Base-by-base conservation (phyloP, 2,113 vertebrate species). In the Hippolais icterina region DNA sequence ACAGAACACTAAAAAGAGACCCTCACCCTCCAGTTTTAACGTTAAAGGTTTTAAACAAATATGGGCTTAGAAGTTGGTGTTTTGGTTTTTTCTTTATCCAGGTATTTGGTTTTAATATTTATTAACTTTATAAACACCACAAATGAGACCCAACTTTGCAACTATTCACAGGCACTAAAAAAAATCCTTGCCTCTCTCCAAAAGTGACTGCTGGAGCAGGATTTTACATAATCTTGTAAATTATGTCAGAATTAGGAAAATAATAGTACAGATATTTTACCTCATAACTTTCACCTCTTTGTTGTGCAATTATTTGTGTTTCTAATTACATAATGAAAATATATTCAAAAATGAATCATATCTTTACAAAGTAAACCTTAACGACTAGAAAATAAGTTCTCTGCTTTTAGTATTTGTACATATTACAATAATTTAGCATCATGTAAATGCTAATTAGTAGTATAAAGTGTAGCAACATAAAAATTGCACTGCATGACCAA, bases 61-160 rank as follows among this genome's bases (percentile, higher is more conserved):
- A 49, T 0, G 1, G 11, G 2, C 71, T 87, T 54, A 65, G n/a
- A 57, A 66, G 17, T 1, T 31, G n/a, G 25, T 47, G 24, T 20
- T 78, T 79, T 39, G 15, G 0, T 35, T 49, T 59, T 66, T 68
- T 41, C 49, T 68, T 84, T 33, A 56, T 91, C 28, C 21, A 57
- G 6, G 11, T 49, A 28, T 89, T 83, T 71, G 39, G 29, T 59
- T 83, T 49, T 77, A 83, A 46, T 68, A 76, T 52, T 56, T 77
- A 39, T 42, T 66, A 35, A 75, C 24, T 42, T 80, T 56, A 72
- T 28, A 54, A 79, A 49, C 28, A 63, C 10, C 11, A 66, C 11
- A 61, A 46, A 33, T 61, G 24, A 82, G 61, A 57, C 53, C 10
- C 0, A 2, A 46, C 52, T 47, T 41, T 47, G 46, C 16, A 54